Percentiles rank a stretch among this genome's conserved stretches.
phyloP scores from a whole-genome alignment of 92 coral and sea anemone species.

The Diadumene lineata region DNA sequence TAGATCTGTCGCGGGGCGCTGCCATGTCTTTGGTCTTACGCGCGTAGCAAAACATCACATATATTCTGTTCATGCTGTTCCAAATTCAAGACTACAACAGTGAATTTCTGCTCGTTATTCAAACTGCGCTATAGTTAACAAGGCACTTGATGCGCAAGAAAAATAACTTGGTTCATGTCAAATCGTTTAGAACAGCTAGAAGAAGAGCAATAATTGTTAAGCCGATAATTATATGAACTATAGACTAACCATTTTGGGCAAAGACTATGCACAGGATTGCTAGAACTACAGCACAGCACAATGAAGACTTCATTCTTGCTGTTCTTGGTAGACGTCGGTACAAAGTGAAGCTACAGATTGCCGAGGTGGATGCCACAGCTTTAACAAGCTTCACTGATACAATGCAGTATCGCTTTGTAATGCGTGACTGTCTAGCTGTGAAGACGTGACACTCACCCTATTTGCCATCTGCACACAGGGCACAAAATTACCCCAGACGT shows the following conservation, averaged over 20 bases:
- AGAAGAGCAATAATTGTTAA: background rate
- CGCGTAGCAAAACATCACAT: background rate
- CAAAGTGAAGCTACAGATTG: background rate
- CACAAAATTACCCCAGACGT: background rate
- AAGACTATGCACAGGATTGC: slow-evolving; percentile 13
- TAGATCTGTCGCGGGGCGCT: slow-evolving; percentile 7
- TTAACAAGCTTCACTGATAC: background rate
- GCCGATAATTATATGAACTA: too few species aligned
- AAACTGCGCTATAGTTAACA: background rate
- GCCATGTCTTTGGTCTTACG: background rate
- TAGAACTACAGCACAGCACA: slow-evolving; percentile 15
- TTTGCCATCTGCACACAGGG: too few species aligned
- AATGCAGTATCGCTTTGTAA: background rate
- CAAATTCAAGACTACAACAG: background rate
- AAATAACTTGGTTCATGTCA: background rate
- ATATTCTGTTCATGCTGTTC: slow-evolving; percentile 17
- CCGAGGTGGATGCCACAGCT: background rate
- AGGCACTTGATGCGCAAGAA: background rate
- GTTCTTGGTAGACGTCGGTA: background rate
- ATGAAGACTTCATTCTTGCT: slow-evolving; percentile 40
- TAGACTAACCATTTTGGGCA: slow-evolving; percentile 20
- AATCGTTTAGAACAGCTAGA: background rate
- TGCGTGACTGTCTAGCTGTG: background rate
- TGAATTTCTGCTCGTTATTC: background rate
- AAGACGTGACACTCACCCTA: too few species aligned